These are phyloP conservation scores for Pelobates cultripes DNA, from an alignment of 2,797 vertebrate genomes.

Conservation along the genomic window DNA sequence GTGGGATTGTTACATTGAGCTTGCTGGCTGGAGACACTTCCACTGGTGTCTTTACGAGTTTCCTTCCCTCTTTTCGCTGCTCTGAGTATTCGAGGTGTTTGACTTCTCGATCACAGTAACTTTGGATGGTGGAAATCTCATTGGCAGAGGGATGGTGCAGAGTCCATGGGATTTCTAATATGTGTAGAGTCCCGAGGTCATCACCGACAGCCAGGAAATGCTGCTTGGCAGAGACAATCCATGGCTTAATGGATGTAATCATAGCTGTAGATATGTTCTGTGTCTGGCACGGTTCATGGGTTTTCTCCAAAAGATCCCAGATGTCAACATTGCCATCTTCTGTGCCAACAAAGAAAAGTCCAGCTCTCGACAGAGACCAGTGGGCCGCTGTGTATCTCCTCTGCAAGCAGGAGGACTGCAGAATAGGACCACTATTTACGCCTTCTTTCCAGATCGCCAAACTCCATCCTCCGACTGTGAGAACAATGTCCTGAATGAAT, in stretches of 20 bases:
- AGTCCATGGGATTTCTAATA: slow-evolving; percentile 84
- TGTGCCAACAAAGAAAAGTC: slow-evolving; percentile 87
- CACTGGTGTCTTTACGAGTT: slow-evolving; percentile 63
- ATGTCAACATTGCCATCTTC: slow-evolving; percentile 85
- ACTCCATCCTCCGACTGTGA: slow-evolving; percentile 81
- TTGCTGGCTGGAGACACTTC: slow-evolving; percentile 66
- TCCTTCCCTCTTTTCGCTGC: slow-evolving; percentile 65
- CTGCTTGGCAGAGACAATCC: slow-evolving; percentile 76
- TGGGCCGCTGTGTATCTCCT: slow-evolving; percentile 76
- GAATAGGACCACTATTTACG: slow-evolving; percentile 75
- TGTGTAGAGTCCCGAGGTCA: slow-evolving; percentile 77
- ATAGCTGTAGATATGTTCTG: slow-evolving; percentile 72
- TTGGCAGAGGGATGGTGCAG: slow-evolving; percentile 71
- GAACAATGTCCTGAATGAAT: slow-evolving; percentile 86
- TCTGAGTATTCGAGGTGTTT: slow-evolving; percentile 73
- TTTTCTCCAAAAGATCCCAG: slow-evolving; percentile 91
- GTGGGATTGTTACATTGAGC: slow-evolving; percentile 48
- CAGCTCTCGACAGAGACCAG: slow-evolving; percentile 88
- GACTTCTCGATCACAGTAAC: slow-evolving; percentile 83
- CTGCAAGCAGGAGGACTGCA: slow-evolving; percentile 73
- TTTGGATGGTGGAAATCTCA: slow-evolving; percentile 73
- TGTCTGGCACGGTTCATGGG: slow-evolving; percentile 72
- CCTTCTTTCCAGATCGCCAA: slow-evolving; percentile 93
- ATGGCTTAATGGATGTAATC: slow-evolving; percentile 83
- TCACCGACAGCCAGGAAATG: slow-evolving; percentile 88